Percentiles rank a stretch among this genome's conserved stretches.
phyloP scores from a whole-genome alignment of 2,113 vertebrate genomes.

The Sitta europaea region DNA sequence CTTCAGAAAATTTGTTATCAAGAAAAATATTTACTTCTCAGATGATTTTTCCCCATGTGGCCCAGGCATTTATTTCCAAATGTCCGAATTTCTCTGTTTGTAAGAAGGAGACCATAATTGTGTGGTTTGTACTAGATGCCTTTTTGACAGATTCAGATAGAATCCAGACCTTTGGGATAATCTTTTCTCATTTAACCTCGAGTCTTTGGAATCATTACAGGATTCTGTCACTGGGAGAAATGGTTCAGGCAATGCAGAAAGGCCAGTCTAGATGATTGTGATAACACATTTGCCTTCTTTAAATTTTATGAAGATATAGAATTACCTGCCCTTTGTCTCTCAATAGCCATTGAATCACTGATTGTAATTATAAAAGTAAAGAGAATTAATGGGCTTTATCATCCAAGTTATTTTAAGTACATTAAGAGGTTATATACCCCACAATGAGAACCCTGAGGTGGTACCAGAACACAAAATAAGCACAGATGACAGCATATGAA shows the following conservation, averaged over 20 bases:
- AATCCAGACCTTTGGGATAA: background rate
- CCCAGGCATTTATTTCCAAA: background rate
- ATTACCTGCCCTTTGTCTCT: background rate
- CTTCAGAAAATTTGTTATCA: background rate
- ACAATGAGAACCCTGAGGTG: background rate
- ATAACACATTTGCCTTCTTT: background rate
- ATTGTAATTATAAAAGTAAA: background rate
- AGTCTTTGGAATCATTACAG: background rate
- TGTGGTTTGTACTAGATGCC: background rate
- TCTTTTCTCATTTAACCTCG: background rate
- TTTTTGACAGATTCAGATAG: background rate
- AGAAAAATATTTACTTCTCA: background rate
- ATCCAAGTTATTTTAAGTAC: background rate
- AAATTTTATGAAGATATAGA: background rate
- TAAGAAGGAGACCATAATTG: background rate
- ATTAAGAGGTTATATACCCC: background rate
- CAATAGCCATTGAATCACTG: background rate
- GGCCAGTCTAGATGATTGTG: background rate
- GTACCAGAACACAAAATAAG: background rate
- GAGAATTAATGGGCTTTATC: background rate
- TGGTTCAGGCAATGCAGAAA: background rate
- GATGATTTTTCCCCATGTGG: background rate
- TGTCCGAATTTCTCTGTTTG: background rate
- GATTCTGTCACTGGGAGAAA: background rate
- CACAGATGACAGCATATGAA: background rate